Evolutionary conservation across 2,888 invertebrate species (phyloP).

Genomic region (Petrolisthes manimaculis): DNA sequence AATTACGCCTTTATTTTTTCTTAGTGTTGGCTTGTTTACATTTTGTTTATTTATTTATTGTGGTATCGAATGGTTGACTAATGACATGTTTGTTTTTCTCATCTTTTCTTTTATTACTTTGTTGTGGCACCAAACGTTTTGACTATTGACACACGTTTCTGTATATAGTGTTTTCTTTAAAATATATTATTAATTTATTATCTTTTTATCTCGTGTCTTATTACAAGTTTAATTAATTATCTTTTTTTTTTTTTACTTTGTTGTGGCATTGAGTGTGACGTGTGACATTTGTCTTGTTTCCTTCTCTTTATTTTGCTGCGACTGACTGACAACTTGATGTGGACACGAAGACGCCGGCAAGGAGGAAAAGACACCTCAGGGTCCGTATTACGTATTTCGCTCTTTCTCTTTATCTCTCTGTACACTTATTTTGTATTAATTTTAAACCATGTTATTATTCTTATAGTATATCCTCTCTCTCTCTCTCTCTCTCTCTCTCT

Average conservation of each 20-base stretch:
- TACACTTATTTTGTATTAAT: not conserved
- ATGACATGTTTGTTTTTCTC: no score
- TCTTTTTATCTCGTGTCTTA: no score
- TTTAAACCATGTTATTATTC: not conserved
- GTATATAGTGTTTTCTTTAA: no score
- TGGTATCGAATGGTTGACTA: no score
- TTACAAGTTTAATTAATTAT: not conserved
- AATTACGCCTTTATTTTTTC: no score
- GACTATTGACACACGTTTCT: no score
- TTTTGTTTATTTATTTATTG: no score
- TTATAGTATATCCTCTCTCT: no score
- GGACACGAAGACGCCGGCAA: not conserved
- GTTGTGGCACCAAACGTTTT: no score
- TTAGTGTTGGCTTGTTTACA: no score
- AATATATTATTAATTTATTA: no score
- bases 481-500: constrained; percentile 13
- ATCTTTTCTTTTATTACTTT: no score
- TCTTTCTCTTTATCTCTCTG: not conserved
- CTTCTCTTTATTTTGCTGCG: not conserved
- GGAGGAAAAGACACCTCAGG: not conserved
- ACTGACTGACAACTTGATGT: not conserved
- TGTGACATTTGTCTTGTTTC: not conserved
- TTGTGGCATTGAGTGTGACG: not conserved
- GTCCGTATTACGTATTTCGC: not conserved
- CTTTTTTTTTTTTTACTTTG: not conserved